A percentile compares a stretch with the other conserved stretches of the same genome.
These are phyloP conservation scores for Acanthis flammea DNA, from an alignment of 2,797 vertebrate genomes.

Conservation along the genomic window DNA sequence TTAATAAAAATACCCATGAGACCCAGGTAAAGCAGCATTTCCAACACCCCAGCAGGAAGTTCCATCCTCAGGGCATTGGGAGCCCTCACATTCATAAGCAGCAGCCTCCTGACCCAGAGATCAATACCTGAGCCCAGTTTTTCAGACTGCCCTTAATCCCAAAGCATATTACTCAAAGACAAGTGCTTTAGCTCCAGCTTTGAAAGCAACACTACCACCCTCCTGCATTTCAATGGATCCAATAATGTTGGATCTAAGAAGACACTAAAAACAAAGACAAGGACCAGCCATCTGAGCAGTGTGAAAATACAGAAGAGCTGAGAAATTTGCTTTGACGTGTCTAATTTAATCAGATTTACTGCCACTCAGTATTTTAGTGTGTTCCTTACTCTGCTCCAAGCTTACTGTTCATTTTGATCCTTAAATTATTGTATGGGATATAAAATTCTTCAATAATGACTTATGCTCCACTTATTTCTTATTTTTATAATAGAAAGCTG, in stretches of 20 bases:
- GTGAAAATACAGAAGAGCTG: slow-evolving; percentile 5
- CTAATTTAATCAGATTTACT: slow-evolving; percentile 52
- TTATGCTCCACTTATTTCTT: neutral
- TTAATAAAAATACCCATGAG: neutral
- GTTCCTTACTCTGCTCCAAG: neutral
- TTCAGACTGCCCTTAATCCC: neutral
- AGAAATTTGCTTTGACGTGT: slow-evolving; percentile 11
- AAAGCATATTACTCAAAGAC: neutral
- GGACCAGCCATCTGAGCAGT: slow-evolving; percentile 39
- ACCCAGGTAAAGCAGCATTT: neutral
- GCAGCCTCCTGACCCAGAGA: neutral
- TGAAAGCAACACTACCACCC: neutral
- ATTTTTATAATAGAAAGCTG: neutral
- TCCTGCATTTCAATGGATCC: neutral
- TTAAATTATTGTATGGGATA: neutral
- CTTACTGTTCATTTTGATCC: neutral
- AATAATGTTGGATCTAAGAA: neutral
- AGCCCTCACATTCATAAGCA: neutral
- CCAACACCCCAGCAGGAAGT: neutral
- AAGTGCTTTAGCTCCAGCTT: neutral
- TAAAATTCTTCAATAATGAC: neutral
- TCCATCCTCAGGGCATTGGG: neutral
- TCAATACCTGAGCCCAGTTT: neutral
- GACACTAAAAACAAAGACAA: slow-evolving; percentile 1
- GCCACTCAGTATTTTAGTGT: neutral